These are phyloP conservation scores for Euglossa dilemma DNA, from an alignment of 1,140 invertebrate species.

Conservation along the genomic window DNA sequence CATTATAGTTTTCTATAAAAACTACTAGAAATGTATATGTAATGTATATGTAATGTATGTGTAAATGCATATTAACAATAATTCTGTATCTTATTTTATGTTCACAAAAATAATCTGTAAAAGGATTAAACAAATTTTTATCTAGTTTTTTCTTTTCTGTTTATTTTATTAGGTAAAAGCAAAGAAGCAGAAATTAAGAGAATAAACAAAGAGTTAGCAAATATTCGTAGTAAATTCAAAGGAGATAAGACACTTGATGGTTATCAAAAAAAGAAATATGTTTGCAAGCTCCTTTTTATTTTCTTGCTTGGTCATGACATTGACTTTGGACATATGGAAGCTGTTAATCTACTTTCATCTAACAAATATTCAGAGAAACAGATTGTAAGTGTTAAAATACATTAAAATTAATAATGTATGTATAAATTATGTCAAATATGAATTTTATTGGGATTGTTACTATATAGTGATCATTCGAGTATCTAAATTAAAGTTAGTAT, in stretches of 20 bases:
- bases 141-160: constrained; percentile 10
- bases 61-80: background rate
- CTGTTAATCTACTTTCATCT: constrained; percentile 99
- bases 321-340: constrained; percentile 99
- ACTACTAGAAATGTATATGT: background rate
- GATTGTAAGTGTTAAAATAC: constrained; percentile 90
- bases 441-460: background rate
- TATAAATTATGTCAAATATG: background rate
- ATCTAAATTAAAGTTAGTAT: too few species aligned
- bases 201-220: constrained; percentile 99
- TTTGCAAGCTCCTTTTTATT: constrained; percentile 99
- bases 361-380: constrained; percentile 99
- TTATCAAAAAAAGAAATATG: constrained; percentile 99
- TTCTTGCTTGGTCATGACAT: constrained; percentile 99
- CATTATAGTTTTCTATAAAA: constrained; percentile 62
- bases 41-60: background rate
- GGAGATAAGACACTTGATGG: constrained; percentile 99
- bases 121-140: constrained; percentile 13
- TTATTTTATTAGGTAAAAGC: constrained; percentile 92
- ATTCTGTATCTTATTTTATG: background rate
- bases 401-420: background rate
- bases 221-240: constrained; percentile 99
- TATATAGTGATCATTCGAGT: background rate
- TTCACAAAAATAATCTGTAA: background rate
- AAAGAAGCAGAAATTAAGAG: constrained; percentile 99